phyloP scores from a whole-genome alignment of 2,888 invertebrate genomes.

The Chesias legatella region DNA sequence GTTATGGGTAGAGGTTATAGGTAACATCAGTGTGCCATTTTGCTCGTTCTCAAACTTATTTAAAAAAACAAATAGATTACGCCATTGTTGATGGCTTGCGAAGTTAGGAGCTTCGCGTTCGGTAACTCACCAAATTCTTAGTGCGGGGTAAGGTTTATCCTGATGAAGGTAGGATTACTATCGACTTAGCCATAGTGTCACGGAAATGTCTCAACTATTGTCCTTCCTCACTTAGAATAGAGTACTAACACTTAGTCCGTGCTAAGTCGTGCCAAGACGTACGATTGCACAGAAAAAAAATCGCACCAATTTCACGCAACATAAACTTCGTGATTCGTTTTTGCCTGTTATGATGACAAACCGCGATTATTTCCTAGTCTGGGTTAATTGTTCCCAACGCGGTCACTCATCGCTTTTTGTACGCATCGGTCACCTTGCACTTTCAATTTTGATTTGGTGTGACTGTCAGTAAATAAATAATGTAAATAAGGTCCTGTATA shows the following conservation, averaged over 20 bases:
- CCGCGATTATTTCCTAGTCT: conserved; percentile 58
- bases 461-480: neutral
- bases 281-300: conserved; percentile 42
- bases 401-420: conserved; percentile 55
- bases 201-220: too few species aligned
- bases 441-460: conserved; percentile 21
- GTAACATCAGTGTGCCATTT: too few species aligned
- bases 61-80: too few species aligned
- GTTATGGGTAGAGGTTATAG: too few species aligned
- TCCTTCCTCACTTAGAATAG: neutral
- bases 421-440: conserved; percentile 20
- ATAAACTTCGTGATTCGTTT: conserved; percentile 68
- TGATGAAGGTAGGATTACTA: too few species aligned
- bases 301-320: conserved; percentile 74
- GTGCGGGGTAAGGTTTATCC: too few species aligned
- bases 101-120: too few species aligned
- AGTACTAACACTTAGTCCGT: conserved; percentile 3
- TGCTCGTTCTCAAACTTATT: too few species aligned
- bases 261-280: conserved; percentile 1
- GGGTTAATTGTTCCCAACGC: conserved; percentile 61
- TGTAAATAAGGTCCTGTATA: too few species aligned
- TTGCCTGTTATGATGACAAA: conserved; percentile 69
- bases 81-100: too few species aligned
- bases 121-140: too few species aligned
- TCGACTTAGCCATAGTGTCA: too few species aligned